Conservation (phyloP, 1,140 invertebrate species). For the Drosophila pseudoobscura region DNA sequence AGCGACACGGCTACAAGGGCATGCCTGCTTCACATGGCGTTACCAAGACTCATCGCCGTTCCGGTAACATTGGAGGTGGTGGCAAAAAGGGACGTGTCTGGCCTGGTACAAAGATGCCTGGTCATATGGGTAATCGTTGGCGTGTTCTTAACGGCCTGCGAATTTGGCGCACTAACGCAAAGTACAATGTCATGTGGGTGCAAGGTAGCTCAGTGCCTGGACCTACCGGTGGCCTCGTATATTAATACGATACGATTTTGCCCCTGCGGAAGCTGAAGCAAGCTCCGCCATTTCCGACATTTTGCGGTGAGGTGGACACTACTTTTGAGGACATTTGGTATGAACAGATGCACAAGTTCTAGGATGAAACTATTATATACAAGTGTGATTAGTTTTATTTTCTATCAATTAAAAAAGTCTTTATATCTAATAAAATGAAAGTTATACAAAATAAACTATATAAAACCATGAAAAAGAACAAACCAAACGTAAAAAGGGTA, state of each 20-base stretch:
- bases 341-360: slow-evolving; percentile 77
- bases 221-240: slow-evolving; percentile 90
- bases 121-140: slow-evolving; percentile 85
- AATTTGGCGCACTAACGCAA: slow-evolving; percentile 96
- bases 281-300: slow-evolving; percentile 92
- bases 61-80: slow-evolving; percentile 95
- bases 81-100: slow-evolving; percentile 93
- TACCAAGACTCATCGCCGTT: slow-evolving; percentile 97
- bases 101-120: slow-evolving; percentile 92
- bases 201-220: slow-evolving; percentile 92
- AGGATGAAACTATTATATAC: slow-evolving; percentile 71
- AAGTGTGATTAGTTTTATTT: slow-evolving; percentile 58
- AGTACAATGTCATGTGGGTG: slow-evolving; percentile 96
- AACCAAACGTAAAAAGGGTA: too few relatives aligned
- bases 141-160: slow-evolving; percentile 89
- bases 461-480: too few relatives aligned
- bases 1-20: slow-evolving; percentile 97
- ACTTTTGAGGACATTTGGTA: slow-evolving; percentile 83
- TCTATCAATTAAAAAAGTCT: too few relatives aligned
- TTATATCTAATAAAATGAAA: too few relatives aligned
- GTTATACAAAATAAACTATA: too few relatives aligned
- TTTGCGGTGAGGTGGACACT: slow-evolving; percentile 85
- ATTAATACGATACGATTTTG: slow-evolving; percentile 92
- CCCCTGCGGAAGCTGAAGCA: slow-evolving; percentile 85
- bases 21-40: slow-evolving; percentile 95